A percentile compares a stretch with the other conserved stretches of the same genome.
Conservation (phyloP, 2,888 invertebrate species). For the Andrena bicolor region DNA sequence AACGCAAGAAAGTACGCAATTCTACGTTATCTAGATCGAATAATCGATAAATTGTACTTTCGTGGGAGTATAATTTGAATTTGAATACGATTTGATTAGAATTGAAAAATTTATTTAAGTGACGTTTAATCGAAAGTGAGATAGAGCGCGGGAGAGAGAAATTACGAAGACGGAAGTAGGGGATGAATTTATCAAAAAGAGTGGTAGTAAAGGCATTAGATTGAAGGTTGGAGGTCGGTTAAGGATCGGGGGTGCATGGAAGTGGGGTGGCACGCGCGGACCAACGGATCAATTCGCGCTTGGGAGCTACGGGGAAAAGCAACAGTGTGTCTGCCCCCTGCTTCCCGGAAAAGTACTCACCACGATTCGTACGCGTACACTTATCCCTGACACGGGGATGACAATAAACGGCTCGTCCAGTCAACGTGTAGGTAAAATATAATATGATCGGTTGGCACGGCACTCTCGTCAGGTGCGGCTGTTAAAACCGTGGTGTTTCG, state of each 20-base stretch:
- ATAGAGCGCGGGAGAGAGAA: background rate
- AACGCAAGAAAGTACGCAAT: background rate
- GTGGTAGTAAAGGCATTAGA: slow-evolving; percentile 54
- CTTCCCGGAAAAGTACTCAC: slow-evolving; percentile 64
- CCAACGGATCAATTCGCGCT: slow-evolving; percentile 81
- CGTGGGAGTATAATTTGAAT: background rate
- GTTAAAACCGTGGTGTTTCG: slow-evolving; percentile 12
- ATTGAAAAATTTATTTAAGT: background rate
- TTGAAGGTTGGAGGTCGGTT: slow-evolving; percentile 68
- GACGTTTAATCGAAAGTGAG: background rate
- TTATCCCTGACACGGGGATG: slow-evolving; percentile 42
- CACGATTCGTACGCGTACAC: slow-evolving; percentile 52
- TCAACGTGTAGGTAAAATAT: slow-evolving; percentile 48
- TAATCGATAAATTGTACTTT: background rate
- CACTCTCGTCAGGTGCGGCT: slow-evolving; percentile 22
- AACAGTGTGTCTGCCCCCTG: slow-evolving; percentile 76
- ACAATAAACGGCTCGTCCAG: slow-evolving; percentile 51
- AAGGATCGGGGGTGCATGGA: slow-evolving; percentile 65
- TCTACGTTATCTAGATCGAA: background rate
- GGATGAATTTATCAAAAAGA: slow-evolving; percentile 46
- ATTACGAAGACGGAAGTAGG: slow-evolving; percentile 24
- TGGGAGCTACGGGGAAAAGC: slow-evolving; percentile 75
- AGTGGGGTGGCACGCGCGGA: slow-evolving; percentile 73
- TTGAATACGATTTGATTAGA: slow-evolving; percentile 13
- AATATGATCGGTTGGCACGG: slow-evolving; percentile 11